Percentiles rank a stretch among this genome's conserved stretches.
Conservation (phyloP, 2,113 vertebrate genomes). For the Callithrix jacchus region DNA sequence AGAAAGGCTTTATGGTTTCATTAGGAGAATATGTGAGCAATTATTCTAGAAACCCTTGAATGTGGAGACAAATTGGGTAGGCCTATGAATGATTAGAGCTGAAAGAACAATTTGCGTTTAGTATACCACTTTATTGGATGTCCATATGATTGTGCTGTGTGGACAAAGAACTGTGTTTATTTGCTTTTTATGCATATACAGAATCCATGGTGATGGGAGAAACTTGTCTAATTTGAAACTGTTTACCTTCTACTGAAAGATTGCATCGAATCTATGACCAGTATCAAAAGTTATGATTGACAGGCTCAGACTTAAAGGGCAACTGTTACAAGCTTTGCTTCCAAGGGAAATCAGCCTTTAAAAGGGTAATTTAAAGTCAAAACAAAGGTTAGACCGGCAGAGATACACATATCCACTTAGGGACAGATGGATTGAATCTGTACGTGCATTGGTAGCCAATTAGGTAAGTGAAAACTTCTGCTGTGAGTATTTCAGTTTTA, state of each 20-base stretch:
- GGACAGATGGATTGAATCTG: constrained; percentile 67
- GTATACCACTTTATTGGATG: background rate
- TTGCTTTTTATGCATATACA: background rate
- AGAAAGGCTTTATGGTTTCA: background rate
- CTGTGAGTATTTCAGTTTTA: constrained; percentile 46
- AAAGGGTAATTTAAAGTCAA: constrained; percentile 52
- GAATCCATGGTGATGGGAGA: background rate
- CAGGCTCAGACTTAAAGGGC: constrained; percentile 46
- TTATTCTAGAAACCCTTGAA: background rate
- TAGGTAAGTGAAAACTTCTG: constrained; percentile 71
- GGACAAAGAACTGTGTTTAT: background rate
- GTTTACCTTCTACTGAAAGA: constrained; percentile 30
- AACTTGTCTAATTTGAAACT: background rate
- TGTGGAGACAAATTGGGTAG: background rate
- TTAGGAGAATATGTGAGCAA: background rate
- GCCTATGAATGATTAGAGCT: background rate
- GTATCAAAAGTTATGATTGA: constrained; percentile 52
- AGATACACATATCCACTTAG: constrained; percentile 42
- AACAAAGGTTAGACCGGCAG: constrained; percentile 54
- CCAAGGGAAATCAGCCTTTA: constrained; percentile 51
- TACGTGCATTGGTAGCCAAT: constrained; percentile 50
- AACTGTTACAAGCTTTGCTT: constrained; percentile 44
- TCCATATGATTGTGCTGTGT: background rate
- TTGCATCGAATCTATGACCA: constrained; percentile 10
- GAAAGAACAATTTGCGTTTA: background rate